A percentile compares a stretch with the other conserved stretches of the same genome.
Evolutionary conservation across 1,140 invertebrate genomes (phyloP).

Genomic region (Pantala flavescens): DNA sequence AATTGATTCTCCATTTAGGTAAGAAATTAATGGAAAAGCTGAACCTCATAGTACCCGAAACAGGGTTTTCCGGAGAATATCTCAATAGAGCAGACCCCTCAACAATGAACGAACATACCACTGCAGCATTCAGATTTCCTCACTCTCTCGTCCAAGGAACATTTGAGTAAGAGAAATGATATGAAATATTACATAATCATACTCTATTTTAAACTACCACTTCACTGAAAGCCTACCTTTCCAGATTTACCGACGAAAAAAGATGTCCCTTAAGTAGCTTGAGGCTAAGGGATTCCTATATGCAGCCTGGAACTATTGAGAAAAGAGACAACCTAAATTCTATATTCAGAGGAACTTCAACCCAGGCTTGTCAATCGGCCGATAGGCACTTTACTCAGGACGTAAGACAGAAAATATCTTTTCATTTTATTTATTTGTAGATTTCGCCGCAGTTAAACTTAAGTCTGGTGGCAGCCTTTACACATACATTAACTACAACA

Average conservation of each 20-base stretch:
- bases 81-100: slow-evolving; percentile 41
- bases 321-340: slow-evolving; percentile 53
- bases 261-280: slow-evolving; percentile 44
- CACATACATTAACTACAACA: too few species aligned
- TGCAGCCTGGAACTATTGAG: slow-evolving; percentile 56
- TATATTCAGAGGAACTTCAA: slow-evolving; percentile 55
- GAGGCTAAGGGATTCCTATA: slow-evolving; percentile 66
- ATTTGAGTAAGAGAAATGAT: slow-evolving; percentile 30
- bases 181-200: too few species aligned
- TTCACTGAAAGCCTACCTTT: slow-evolving; percentile 16
- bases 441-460: too few species aligned
- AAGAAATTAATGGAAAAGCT: slow-evolving; percentile 50
- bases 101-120: slow-evolving; percentile 47
- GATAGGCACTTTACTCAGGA: slow-evolving; percentile 63
- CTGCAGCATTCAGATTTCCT: slow-evolving; percentile 49
- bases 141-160: slow-evolving; percentile 40
- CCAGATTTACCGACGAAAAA: slow-evolving; percentile 54
- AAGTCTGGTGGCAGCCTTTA: too few species aligned
- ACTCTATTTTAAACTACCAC: too few species aligned
- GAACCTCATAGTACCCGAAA: slow-evolving; percentile 51
- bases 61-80: slow-evolving; percentile 56
- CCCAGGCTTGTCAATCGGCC: slow-evolving; percentile 54
- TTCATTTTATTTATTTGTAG: too few species aligned
- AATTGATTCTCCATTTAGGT: slow-evolving; percentile 25
- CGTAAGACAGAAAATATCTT: slow-evolving; percentile 36